Evolutionary conservation across 1,140 invertebrate genomes (phyloP).

Genomic region (Drosophila rhopaloa): DNA sequence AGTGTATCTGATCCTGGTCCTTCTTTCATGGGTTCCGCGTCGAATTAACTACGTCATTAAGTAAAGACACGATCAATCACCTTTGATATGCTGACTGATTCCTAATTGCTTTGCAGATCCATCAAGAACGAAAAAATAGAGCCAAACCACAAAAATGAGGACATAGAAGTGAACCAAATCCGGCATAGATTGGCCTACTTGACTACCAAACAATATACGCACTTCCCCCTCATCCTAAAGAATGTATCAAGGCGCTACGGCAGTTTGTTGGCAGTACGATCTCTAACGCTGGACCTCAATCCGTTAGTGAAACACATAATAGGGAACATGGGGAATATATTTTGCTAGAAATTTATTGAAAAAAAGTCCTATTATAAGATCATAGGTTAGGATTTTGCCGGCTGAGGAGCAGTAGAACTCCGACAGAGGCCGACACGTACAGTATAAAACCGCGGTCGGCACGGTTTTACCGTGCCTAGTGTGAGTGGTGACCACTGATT

Average conservation of each 20-base stretch:
- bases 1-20: slow-evolving; percentile 14
- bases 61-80: slow-evolving; percentile 8
- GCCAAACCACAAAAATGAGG: neutral
- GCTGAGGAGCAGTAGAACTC: too few relatives aligned
- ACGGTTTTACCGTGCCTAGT: too few relatives aligned
- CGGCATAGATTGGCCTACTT: neutral
- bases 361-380: too few relatives aligned
- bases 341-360: too few relatives aligned
- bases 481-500: too few relatives aligned
- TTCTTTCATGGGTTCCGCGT: slow-evolving; percentile 1
- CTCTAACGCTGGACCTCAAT: slow-evolving; percentile 33
- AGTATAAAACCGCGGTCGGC: too few relatives aligned
- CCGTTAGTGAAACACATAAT: slow-evolving; percentile 28
- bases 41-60: slow-evolving; percentile 4
- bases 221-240: slow-evolving; percentile 20
- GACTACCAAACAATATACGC: neutral
- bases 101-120: neutral
- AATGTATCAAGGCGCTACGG: slow-evolving; percentile 5
- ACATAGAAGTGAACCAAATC: slow-evolving; percentile 3
- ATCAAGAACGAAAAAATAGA: slow-evolving; percentile 1
- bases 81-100: neutral
- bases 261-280: neutral
- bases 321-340: too few relatives aligned
- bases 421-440: too few relatives aligned
- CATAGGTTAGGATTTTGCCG: too few relatives aligned